Evolutionary conservation across 1,140 invertebrate species (phyloP), one percentile per base, ranked within the genome.

Genomic region (Drosophila malerkotliana): DNA sequence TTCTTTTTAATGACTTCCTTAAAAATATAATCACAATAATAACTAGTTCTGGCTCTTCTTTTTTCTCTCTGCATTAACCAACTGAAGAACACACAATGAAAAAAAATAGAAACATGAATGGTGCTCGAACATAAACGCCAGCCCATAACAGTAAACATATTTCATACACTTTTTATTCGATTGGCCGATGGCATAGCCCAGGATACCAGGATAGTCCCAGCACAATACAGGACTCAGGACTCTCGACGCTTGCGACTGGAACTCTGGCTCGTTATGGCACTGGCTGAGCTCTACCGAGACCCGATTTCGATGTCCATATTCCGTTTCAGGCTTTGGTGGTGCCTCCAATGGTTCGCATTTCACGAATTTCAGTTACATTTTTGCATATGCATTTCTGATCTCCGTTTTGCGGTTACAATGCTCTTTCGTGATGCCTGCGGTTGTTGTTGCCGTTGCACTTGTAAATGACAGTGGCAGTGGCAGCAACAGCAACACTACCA

Each of bases 301-400:
- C 55, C n/a, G 39, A 30, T 39, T 53, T 28, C 48, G 37, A 12
- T 39, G 32, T 44, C 39, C 51, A 41, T 26, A 51, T 59, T 47
- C 47, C 34, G 34, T 45, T 57, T n/a, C 66, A 34, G 48, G 14
- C 21, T 24, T 45, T 30, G 44, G 12, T 34, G 51, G 12, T 34
- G 51, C 72, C 26, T 53, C 34, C n/a, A 14, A 18, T 24, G 44
- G 30, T 60, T 67, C 68, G 72, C 73, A 77, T 81, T 81, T 72
- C 59, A 56, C 78, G 78, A 81, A 81, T 81, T 81, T 81, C 78
- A 77, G 78, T 81, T 81, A 81, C 78, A 81, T 81, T 81, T 81
- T 81, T 81, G 78, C 78, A 81, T 81, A 81, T 81, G 78, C 78
- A 81, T 81, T 81, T 76, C 78, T 81, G 78, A 81, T 81, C 78